phyloP scores from a whole-genome alignment of 2,797 vertebrate genomes.

The Eospalax fontanierii region DNA sequence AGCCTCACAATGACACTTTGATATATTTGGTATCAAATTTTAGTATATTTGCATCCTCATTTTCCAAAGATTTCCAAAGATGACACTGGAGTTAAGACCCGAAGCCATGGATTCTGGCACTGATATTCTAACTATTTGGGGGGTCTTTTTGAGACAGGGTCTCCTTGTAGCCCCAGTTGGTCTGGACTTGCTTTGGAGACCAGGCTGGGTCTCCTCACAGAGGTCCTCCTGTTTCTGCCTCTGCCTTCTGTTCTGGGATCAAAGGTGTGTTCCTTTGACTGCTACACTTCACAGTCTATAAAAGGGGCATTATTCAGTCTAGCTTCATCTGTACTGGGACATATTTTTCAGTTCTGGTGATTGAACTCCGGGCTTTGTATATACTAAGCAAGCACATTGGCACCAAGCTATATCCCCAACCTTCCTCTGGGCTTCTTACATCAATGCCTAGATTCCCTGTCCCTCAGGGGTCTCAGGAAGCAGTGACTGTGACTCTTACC shows the following conservation, averaged over 20 bases:
- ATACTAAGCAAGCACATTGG: background rate
- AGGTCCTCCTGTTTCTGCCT: too few relatives aligned
- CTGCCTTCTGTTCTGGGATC: too few relatives aligned
- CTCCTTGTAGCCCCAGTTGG: too few relatives aligned
- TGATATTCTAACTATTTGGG: background rate
- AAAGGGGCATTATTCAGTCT: background rate
- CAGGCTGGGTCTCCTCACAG: too few relatives aligned
- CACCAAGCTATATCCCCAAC: too few relatives aligned
- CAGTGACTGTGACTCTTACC: accelerated
- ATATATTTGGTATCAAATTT: background rate
- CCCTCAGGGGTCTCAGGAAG: background rate
- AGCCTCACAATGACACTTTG: background rate
- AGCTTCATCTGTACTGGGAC: background rate
- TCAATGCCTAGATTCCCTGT: background rate
- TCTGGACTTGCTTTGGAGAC: too few relatives aligned
- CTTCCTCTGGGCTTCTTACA: background rate
- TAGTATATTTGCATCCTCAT: accelerated
- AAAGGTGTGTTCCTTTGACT: background rate
- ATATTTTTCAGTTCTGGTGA: background rate
- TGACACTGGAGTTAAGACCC: background rate
- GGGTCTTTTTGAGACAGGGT: too few relatives aligned
- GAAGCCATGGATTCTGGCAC: accelerated
- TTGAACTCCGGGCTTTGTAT: too few relatives aligned
- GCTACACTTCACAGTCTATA: background rate
- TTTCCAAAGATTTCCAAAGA: background rate